A percentile compares a stretch with the other conserved stretches of the same genome.
Conservation (phyloP, 1,140 invertebrate species). For the Drosophila navojoa region DNA sequence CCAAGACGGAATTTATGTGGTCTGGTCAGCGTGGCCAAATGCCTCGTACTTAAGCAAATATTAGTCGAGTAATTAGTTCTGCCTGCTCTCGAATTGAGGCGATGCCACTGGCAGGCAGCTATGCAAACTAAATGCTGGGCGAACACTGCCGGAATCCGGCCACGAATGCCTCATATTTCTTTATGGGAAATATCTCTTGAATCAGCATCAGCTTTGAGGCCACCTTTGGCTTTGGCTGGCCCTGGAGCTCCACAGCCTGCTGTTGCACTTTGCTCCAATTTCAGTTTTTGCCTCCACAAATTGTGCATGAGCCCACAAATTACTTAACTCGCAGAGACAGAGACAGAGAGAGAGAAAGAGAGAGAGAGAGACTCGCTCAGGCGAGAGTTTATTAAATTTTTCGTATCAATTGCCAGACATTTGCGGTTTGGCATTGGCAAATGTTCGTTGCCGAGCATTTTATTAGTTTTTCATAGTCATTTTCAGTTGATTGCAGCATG, state of each 20-base stretch:
- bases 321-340: constrained; percentile 28
- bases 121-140: neutral
- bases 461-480: constrained; percentile 44
- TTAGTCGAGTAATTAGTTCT: constrained; percentile 57
- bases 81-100: constrained; percentile 4
- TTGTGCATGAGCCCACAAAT: constrained; percentile 59
- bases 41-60: constrained; percentile 46
- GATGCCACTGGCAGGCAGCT: neutral
- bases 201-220: no score
- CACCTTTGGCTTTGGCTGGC: no score
- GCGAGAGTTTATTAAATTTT: constrained; percentile 32
- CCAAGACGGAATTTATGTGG: constrained; percentile 45
- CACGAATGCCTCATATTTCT: constrained; percentile 21
- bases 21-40: constrained; percentile 13
- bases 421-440: constrained; percentile 34
- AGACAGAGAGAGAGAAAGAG: no score
- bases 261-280: constrained; percentile 10
- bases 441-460: constrained; percentile 37
- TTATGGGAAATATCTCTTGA: no score
- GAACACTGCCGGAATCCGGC: neutral
- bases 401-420: constrained; percentile 19
- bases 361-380: no score
- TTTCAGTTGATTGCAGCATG: constrained; percentile 28
- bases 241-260: no score
- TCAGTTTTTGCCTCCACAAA: constrained; percentile 45